phyloP scores from a whole-genome alignment of 1,140 invertebrate genomes.

The Dolichoris vasculosae region DNA sequence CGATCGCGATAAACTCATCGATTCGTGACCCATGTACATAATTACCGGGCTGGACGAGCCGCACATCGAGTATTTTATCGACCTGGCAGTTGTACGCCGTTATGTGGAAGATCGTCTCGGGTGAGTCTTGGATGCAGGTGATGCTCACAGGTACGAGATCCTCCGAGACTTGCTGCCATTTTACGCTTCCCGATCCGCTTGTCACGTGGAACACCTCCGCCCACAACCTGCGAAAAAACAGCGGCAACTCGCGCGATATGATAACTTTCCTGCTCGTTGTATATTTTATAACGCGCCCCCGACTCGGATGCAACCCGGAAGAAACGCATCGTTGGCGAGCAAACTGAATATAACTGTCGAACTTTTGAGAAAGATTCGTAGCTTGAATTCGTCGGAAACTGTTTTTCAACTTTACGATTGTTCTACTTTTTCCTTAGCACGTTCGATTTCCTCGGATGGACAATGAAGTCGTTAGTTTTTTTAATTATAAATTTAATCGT shows the following conservation, averaged over 20 bases:
- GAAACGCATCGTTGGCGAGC: background rate
- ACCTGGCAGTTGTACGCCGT: constrained; percentile 99
- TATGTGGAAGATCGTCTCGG: constrained; percentile 97
- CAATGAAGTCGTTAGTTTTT: background rate
- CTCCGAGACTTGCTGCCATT: constrained; percentile 98
- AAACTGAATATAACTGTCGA: background rate
- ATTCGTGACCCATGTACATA: background rate
- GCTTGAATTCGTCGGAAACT: background rate
- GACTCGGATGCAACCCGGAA: background rate
- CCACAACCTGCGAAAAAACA: constrained; percentile 85
- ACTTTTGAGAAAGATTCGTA: background rate
- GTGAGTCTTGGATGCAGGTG: constrained; percentile 95
- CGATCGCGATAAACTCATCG: background rate
- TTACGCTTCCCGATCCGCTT: constrained; percentile 89
- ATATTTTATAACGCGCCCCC: too few relatives aligned
- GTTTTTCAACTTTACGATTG: background rate
- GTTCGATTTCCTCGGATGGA: background rate
- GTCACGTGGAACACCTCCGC: constrained; percentile 98
- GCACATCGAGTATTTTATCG: constrained; percentile 97
- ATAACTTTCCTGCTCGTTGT: background rate
- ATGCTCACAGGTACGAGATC: constrained; percentile 98
- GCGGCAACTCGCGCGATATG: background rate
- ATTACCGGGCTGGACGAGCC: constrained; percentile 95
- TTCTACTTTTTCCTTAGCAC: background rate
- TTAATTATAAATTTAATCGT: background rate